phyloP scores from a whole-genome alignment of 1,140 invertebrate genomes.

The Sinonovacula constricta region DNA sequence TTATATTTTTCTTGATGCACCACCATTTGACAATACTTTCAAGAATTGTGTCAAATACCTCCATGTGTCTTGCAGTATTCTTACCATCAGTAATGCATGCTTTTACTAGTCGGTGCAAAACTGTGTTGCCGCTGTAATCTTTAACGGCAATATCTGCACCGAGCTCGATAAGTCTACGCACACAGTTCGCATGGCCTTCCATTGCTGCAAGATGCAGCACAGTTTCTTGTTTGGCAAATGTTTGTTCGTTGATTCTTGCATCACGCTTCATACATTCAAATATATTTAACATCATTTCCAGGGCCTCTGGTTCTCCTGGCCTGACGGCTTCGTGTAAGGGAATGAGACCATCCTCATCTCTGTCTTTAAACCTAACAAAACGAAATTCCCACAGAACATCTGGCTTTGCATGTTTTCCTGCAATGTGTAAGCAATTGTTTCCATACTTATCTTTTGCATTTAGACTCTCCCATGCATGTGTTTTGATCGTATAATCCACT shows the following conservation, averaged over 20 bases:
- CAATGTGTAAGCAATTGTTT: slow-evolving; percentile 73
- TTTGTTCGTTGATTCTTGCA: slow-evolving; percentile 69
- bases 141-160: slow-evolving; percentile 61
- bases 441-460: slow-evolving; percentile 67
- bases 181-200: slow-evolving; percentile 55
- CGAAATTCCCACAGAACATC: slow-evolving; percentile 72
- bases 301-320: slow-evolving; percentile 61
- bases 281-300: slow-evolving; percentile 70
- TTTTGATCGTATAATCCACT: slow-evolving; percentile 70
- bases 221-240: slow-evolving; percentile 54
- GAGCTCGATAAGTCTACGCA: slow-evolving; percentile 55
- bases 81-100: slow-evolving; percentile 38
- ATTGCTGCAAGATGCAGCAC: slow-evolving; percentile 66
- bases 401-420: slow-evolving; percentile 66
- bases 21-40: slow-evolving; percentile 59
- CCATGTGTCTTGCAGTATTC: slow-evolving; percentile 39
- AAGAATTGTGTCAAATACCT: slow-evolving; percentile 59
- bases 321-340: slow-evolving; percentile 60
- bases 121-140: slow-evolving; percentile 65
- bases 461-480: slow-evolving; percentile 68
- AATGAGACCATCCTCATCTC: slow-evolving; percentile 58
- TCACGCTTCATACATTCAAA: slow-evolving; percentile 70
- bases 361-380: slow-evolving; percentile 65
- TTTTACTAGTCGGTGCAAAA: slow-evolving; percentile 63
- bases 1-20: slow-evolving; percentile 48